Percentiles rank a stretch among this genome's conserved stretches.
phyloP scores from a whole-genome alignment of 1,140 invertebrate species.

The Apis laboriosa region DNA sequence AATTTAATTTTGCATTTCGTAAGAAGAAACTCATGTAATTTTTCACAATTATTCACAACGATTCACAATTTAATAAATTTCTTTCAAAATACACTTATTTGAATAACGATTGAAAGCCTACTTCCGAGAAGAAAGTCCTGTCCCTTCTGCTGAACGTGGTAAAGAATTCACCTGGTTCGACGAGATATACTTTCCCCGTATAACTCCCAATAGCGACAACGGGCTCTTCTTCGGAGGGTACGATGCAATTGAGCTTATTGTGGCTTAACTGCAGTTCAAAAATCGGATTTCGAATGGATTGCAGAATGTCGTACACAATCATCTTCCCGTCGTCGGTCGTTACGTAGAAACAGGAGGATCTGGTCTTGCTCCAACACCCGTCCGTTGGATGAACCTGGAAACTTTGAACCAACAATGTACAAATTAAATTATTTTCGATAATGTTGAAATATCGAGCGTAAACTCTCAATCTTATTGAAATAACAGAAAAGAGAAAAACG shows the following conservation, averaged over 20 bases:
- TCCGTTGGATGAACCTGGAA: constrained; percentile 83
- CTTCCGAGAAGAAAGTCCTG: constrained; percentile 89
- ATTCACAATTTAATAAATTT: too few relatives aligned
- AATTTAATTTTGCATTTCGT: too few relatives aligned
- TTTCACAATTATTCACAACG: too few relatives aligned
- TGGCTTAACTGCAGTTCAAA: constrained; percentile 89
- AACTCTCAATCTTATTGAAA: too few relatives aligned
- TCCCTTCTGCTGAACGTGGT: constrained; percentile 90
- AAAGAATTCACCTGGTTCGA: constrained; percentile 92
- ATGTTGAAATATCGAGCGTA: too few relatives aligned
- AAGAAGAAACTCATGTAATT: too few relatives aligned
- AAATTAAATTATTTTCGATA: too few relatives aligned
- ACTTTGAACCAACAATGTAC: too few relatives aligned
- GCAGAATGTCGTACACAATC: constrained; percentile 93
- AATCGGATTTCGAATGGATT: constrained; percentile 89
- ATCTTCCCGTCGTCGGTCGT: constrained; percentile 86
- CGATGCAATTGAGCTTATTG: constrained; percentile 83
- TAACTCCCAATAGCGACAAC: constrained; percentile 91
- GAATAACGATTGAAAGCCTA: constrained; percentile 74
- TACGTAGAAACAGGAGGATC: constrained; percentile 74
- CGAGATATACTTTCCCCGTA: constrained; percentile 90
- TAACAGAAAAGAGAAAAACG: too few relatives aligned
- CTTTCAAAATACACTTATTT: too few relatives aligned
- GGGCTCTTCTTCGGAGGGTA: constrained; percentile 82
- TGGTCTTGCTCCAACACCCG: constrained; percentile 93